These are phyloP conservation scores for Chamaedrilus cognettii DNA, from an alignment of 2,888 invertebrate species.

Conservation along the genomic window DNA sequence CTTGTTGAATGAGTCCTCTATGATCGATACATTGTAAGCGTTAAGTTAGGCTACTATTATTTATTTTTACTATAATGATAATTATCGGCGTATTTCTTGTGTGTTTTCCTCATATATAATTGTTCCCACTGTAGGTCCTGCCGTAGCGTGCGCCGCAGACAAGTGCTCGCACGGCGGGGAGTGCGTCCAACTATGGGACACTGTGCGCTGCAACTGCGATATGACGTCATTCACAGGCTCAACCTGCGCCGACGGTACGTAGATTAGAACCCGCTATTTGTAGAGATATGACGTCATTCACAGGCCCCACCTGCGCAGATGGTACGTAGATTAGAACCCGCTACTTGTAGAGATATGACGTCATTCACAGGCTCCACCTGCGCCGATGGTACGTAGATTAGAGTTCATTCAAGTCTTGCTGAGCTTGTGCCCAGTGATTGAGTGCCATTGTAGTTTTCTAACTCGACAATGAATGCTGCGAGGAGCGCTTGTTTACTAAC, in stretches of 20 bases:
- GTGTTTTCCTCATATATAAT: no score
- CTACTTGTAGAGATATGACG: conserved; percentile 95
- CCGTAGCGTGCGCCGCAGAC: conserved; percentile 73
- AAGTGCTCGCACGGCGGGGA: conserved; percentile 90
- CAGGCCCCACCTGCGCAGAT: conserved; percentile 90
- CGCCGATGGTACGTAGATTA: conserved; percentile 74
- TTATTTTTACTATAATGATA: no score
- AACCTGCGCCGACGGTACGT: conserved; percentile 86
- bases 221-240: conserved; percentile 94
- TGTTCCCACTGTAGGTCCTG: conserved; percentile 47
- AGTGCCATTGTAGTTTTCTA: no score
- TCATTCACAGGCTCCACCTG: conserved; percentile 93
- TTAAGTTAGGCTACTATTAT: no score
- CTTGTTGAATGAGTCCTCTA: no score
- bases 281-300: conserved; percentile 94
- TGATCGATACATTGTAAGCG: no score
- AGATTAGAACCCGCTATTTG: no score
- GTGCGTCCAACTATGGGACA: conserved; percentile 94
- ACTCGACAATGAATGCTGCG: no score
- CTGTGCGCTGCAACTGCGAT: conserved; percentile 92
- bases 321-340: conserved; percentile 67
- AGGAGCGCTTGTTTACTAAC: no score
- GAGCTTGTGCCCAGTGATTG: no score
- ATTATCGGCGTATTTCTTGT: no score
- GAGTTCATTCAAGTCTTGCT: no score